Conservation (phyloP, 64 coral and sea anemone species). For the Platygyra sinensis region DNA sequence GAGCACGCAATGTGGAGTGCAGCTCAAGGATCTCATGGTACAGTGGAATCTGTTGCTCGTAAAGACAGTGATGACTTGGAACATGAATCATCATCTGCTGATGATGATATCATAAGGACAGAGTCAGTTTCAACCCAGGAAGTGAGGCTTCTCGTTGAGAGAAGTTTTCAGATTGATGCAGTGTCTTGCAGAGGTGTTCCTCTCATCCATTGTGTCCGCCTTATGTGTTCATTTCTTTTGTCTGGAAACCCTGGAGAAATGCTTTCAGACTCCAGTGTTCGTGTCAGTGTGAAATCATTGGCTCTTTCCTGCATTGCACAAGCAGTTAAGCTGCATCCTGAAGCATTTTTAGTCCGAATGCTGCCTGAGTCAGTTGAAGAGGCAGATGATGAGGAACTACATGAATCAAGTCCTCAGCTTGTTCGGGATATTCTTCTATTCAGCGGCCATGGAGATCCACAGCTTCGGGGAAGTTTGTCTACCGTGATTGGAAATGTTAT, state of each 20-base stretch:
- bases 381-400: conserved; percentile 1
- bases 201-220: conserved; percentile 86
- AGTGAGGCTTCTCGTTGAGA: conserved; percentile 74
- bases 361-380: conserved; percentile 56
- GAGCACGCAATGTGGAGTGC: neutral
- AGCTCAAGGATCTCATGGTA: neutral
- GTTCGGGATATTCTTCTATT: conserved; percentile 89
- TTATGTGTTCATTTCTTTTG: conserved; percentile 94
- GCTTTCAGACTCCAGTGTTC: conserved; percentile 86
- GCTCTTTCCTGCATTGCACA: conserved; percentile 78
- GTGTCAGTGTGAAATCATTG: conserved; percentile 94
- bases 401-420: conserved; percentile 56
- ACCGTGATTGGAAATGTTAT: conserved; percentile 84
- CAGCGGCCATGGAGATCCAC: conserved; percentile 89
- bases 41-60: conserved; percentile 17
- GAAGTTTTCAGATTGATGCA: conserved; percentile 93
- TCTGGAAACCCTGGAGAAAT: conserved; percentile 87
- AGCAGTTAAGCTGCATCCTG: conserved; percentile 71
- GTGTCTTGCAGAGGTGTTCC: conserved; percentile 87
- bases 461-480: conserved; percentile 79
- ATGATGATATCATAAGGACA: conserved; percentile 52
- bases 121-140: conserved; percentile 85
- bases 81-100: conserved; percentile 45
- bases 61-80: conserved; percentile 55
- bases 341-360: conserved; percentile 85